Evolutionary conservation across 2,888 invertebrate species (phyloP), one percentile per base, ranked within the genome.

Genomic region (Chalcosyrphus nemorum): DNA sequence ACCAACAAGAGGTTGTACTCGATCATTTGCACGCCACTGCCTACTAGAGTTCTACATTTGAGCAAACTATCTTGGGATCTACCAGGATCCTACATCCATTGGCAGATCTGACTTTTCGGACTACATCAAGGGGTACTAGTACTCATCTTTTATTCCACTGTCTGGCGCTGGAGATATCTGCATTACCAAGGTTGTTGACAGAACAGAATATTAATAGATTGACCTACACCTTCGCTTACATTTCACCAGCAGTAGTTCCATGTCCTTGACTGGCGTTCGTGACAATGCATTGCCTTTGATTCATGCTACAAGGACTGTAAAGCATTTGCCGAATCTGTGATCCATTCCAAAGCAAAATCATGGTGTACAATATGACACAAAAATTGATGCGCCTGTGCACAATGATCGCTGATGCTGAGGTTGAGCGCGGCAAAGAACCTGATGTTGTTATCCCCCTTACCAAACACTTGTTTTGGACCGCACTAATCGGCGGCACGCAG

Each of bases 1-100:
- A 99, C 91, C 93, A 99, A 45, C 99, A 99, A 91, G 99, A 99
- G 92, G 99, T 99, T 19, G 99, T 99, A 1, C 99, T 99, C 90
- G 99, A 99, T 92, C 97, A 99, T 90, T 94, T 99, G 57, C 99
- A 99, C 90, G 94, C 98, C 4, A 96, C 96, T 35, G 99, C 99
- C 7, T 99, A 96, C 91, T 97, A 97, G 91, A 98, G 98, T 56
- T 99, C 99, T n/a, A 96, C 99, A 7, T 93, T 99, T 70, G 98
- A 99, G 6, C 95, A 97, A 89, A 99, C 99, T 19, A 99, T 99
- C 90, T 94, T 99, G 82, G 99, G 98, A 86, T 98, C 98, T 38
- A 96, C 96, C 86, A 95, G 98, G 90, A 1, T 65, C 70, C 43
- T 17, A 92, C 88, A 66, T 93, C 94, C 54, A 95, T 96, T 88